phyloP scores from a whole-genome alignment of 2,113 vertebrate genomes.

The Anarhynchus alexandrinus region DNA sequence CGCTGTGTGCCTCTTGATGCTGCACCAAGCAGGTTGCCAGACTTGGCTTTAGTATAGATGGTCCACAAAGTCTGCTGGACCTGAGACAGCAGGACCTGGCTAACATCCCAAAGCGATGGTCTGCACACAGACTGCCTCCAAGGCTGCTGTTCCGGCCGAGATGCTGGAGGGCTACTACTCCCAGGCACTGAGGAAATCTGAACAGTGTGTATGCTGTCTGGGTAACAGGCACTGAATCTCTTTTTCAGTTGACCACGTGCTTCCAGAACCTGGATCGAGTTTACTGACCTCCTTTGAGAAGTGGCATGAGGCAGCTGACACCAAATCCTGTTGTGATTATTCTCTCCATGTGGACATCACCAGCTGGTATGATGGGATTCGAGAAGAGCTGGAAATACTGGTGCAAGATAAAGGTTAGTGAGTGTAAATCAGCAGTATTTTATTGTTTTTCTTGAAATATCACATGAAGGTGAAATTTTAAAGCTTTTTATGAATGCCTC shows the following conservation, averaged over 20 bases:
- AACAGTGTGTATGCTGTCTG: neutral
- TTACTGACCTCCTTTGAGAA: slow-evolving; percentile 88
- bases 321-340: slow-evolving; percentile 93
- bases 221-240: neutral
- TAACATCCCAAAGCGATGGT: neutral
- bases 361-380: slow-evolving; percentile 85
- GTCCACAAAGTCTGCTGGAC: neutral
- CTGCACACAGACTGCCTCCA: neutral
- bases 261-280: slow-evolving; percentile 86
- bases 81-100: neutral
- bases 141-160: neutral
- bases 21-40: neutral
- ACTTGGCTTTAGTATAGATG: neutral
- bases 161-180: neutral
- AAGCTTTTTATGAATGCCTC: neutral
- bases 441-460: neutral
- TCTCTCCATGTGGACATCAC: slow-evolving; percentile 93
- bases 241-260: slow-evolving; percentile 88
- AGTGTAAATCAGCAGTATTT: neutral
- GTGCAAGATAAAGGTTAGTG: slow-evolving; percentile 91
- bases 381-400: slow-evolving; percentile 90
- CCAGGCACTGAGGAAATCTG: neutral
- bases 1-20: neutral
- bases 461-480: neutral
- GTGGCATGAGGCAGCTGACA: slow-evolving; percentile 93